Evolutionary conservation across 2,797 vertebrate genomes (phyloP).

Genomic region (Myiothlypis coronata): DNA sequence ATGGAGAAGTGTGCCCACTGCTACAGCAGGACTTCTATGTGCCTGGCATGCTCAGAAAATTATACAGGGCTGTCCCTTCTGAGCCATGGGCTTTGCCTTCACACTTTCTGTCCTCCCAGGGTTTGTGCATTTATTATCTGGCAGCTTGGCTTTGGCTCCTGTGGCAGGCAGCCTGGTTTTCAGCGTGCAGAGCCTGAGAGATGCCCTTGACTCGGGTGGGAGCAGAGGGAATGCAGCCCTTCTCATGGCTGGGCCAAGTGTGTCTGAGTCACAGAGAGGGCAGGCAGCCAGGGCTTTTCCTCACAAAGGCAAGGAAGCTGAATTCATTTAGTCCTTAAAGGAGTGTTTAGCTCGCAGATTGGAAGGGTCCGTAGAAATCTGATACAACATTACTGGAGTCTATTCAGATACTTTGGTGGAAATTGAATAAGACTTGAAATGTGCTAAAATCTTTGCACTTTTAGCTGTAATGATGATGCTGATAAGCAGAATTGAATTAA

Average conservation of each 20-base stretch:
- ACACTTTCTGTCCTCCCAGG: neutral
- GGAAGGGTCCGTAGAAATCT: neutral
- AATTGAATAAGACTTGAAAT: neutral
- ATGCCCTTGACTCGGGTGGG: neutral
- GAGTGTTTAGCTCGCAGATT: neutral
- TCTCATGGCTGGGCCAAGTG: neutral
- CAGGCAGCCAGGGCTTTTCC: neutral
- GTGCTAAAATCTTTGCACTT: conserved; percentile 19
- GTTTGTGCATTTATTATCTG: neutral
- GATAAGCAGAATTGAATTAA: conserved; percentile 34
- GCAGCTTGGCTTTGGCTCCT: neutral
- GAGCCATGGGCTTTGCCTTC: neutral
- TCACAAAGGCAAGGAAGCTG: neutral
- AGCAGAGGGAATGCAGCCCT: neutral
- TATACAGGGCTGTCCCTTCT: neutral
- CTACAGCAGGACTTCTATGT: neutral
- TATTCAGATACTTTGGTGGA: neutral
- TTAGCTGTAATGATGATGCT: neutral
- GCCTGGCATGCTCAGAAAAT: neutral
- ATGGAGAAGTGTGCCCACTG: neutral
- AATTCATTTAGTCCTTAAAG: neutral
- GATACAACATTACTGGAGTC: neutral
- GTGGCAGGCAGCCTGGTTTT: conserved; percentile 7
- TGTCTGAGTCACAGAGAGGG: neutral
- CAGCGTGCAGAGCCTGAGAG: neutral